Evolutionary conservation across 1,140 invertebrate species (phyloP).

Genomic region (Vollenhovia emeryi): DNA sequence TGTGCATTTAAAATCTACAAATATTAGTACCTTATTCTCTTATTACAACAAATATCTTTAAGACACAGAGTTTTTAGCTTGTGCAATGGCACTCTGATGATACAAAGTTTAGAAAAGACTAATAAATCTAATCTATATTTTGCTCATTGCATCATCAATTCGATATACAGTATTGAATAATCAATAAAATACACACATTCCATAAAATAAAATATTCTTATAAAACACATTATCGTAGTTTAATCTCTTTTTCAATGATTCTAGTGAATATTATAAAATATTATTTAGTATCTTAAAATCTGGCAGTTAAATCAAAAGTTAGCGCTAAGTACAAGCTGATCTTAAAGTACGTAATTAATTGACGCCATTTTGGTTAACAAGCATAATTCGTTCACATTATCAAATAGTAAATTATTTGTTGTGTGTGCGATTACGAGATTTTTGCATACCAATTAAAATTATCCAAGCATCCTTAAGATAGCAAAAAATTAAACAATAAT

Average conservation of each 20-base stretch:
- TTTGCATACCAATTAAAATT: constrained; percentile 15
- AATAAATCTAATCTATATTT: constrained; percentile 42
- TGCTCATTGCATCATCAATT: constrained; percentile 16
- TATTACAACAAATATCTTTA: background rate
- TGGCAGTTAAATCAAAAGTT: constrained; percentile 24
- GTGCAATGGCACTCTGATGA: constrained; percentile 28
- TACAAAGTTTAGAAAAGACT: constrained; percentile 31
- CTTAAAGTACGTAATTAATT: constrained; percentile 8
- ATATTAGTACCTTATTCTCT: background rate
- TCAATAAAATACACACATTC: constrained; percentile 10
- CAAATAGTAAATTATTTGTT: background rate
- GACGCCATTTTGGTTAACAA: background rate
- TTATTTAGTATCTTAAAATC: background rate
- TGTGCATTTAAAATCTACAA: constrained; percentile 31
- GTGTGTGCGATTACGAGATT: background rate
- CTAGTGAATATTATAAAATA: constrained; percentile 9
- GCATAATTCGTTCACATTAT: background rate
- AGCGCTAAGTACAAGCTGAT: background rate
- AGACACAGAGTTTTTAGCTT: constrained; percentile 2
- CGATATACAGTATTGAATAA: constrained; percentile 14
- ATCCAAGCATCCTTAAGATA: background rate
- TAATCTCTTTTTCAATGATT: constrained; percentile 16
- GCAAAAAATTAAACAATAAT: background rate
- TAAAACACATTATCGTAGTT: background rate
- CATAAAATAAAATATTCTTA: constrained; percentile 32